Conservation (phyloP, 2,113 vertebrate genomes). For the Bubalus kerabau region DNA sequence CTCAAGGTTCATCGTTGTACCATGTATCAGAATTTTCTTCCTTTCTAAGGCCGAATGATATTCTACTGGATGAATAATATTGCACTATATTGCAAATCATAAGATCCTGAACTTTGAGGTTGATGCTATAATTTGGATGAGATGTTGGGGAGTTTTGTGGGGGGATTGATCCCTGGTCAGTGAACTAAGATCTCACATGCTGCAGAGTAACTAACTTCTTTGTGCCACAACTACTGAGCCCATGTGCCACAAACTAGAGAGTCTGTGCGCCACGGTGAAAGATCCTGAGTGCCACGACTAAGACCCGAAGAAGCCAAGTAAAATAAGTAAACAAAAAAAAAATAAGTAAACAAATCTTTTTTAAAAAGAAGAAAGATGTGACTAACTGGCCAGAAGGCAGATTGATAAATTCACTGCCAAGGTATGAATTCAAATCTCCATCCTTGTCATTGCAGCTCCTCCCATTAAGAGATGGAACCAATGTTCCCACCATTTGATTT, state of each 20-base stretch:
- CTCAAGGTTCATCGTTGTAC: background rate
- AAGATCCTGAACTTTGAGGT: background rate
- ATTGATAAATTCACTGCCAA: background rate
- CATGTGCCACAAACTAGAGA: background rate
- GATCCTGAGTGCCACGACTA: background rate
- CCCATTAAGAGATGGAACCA: background rate
- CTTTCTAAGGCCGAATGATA: background rate
- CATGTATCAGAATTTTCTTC: background rate
- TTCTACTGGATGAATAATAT: background rate
- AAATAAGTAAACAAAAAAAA: background rate
- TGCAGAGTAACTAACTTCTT: background rate
- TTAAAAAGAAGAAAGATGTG: background rate
- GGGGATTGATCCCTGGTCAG: background rate
- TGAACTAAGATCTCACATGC: background rate
- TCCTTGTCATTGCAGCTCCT: background rate
- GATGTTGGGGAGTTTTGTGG: background rate
- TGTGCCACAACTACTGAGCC: background rate
- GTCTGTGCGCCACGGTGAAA: background rate
- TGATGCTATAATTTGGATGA: background rate
- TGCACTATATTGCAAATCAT: background rate
- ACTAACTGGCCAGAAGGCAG: background rate
- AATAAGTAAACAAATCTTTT: background rate
- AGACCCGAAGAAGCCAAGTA: background rate
- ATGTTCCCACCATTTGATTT: background rate
- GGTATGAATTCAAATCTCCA: background rate